Conservation (phyloP, 2,113 vertebrate species). For the Tamias sibiricus region DNA sequence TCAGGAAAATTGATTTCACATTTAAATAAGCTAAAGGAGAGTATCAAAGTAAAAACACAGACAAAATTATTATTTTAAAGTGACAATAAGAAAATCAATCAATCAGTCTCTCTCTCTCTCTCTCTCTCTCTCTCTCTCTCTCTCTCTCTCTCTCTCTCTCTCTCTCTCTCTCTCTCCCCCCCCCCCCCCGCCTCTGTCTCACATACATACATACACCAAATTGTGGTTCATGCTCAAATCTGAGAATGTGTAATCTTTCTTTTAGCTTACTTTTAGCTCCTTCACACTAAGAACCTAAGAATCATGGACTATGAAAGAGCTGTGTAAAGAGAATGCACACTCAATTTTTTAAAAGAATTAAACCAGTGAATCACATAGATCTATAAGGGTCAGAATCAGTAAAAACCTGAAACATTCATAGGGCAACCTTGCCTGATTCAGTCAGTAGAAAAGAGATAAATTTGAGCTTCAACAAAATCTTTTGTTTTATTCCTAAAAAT, state of each 20-base stretch:
- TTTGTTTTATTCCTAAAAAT: not conserved
- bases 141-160: too few relatives aligned
- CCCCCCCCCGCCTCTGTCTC: too few relatives aligned
- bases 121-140: not conserved
- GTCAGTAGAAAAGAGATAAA: not conserved
- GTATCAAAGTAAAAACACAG: not conserved
- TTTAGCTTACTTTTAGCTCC: not conserved
- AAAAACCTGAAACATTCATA: not conserved
- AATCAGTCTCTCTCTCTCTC: not conserved
- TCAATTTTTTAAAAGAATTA: not conserved
- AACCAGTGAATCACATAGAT: not conserved
- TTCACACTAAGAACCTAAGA: not conserved
- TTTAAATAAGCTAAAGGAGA: not conserved
- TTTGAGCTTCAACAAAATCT: not conserved
- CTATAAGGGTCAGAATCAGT: not conserved
- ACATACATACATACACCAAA: not conserved
- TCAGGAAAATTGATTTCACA: not conserved
- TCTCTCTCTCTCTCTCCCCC: too few relatives aligned
- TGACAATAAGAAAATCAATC: not conserved
- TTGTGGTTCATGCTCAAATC: not conserved
- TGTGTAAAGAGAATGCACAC: not conserved
- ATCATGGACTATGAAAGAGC: not conserved
- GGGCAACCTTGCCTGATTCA: not conserved
- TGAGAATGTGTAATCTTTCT: not conserved
- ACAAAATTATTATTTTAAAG: conserved; percentile 3